Evolutionary conservation across 2,888 invertebrate species (phyloP), one percentile per base, ranked within the genome.

Genomic region (Pachycephus smyrnensis): DNA sequence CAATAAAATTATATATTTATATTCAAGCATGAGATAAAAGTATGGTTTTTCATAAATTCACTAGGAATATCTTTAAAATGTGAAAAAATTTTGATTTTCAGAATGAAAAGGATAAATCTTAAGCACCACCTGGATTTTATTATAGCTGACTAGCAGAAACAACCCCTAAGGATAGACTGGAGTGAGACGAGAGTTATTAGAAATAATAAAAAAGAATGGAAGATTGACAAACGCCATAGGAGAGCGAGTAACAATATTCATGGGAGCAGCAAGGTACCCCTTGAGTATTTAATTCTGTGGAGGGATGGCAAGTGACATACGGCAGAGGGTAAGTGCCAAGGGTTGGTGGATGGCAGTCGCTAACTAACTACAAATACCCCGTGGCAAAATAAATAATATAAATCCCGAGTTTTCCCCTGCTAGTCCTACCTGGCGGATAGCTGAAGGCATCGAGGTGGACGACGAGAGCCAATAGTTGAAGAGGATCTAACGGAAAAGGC

Each of bases 321-420:
- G 71, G 68, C 37, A 31, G 55, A 55, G 73, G 80, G 82, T 80
- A 80, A 82, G 81, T 75, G 75, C 76, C 68, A 71, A 33, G 33
- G 71, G 75, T 30, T 33, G 68, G 31, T 73, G 35, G 11, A 55
- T 55, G 68, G 40, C 68, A 68, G 76, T 79, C 81, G 78, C 80
- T 79, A 80, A 82, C 82, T 82, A 83, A 81, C 81, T 81, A 76
- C 82, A 82, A 82, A 82, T 79, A 82, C 68, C 79, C 75, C 73
- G 40, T 68, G 82, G 74, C 68, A 77, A 80, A 83, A 84, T 82
- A 83, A 84, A 84, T 82, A 83, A 82, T 82, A 68, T 36, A 15
- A 35, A 15, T 33, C 32, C 40, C 9, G 35, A 32, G 68, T 32
- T 15, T 15, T 73, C 23, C 23, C 32, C 30, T 11, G 12, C 74